A percentile compares a stretch with the other conserved stretches of the same genome.
Evolutionary conservation across 2,888 invertebrate species (phyloP).

Genomic region (Acheta domesticus): DNA sequence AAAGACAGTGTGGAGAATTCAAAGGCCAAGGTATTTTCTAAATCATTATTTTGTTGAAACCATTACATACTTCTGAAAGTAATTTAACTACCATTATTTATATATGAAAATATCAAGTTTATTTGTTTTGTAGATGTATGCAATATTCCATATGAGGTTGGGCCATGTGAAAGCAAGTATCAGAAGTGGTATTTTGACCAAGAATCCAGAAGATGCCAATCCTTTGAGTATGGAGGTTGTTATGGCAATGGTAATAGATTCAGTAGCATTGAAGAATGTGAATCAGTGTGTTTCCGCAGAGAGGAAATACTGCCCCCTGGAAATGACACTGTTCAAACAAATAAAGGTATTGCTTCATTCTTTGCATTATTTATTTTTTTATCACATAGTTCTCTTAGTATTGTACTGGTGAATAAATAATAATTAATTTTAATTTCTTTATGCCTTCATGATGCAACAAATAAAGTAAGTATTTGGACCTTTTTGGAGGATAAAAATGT

Average conservation of each 20-base stretch:
- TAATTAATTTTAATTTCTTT: too few species aligned
- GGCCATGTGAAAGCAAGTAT: conserved; percentile 65
- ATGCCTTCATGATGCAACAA: too few species aligned
- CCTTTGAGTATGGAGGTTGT: conserved; percentile 79
- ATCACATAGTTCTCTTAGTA: background rate
- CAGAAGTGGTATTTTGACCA: conserved; percentile 69
- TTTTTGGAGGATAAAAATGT: too few species aligned
- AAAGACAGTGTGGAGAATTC: conserved; percentile 71
- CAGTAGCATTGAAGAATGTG: conserved; percentile 68
- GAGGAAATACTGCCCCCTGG: conserved; percentile 54
- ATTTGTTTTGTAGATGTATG: conserved; percentile 63
- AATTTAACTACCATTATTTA: background rate
- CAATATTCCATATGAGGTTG: conserved; percentile 60
- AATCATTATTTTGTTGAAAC: conserved; percentile 32
- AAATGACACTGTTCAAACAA: conserved; percentile 46
- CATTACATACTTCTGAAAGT: background rate
- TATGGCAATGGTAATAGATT: conserved; percentile 82
- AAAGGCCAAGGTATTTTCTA: conserved; percentile 59
- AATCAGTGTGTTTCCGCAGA: conserved; percentile 63
- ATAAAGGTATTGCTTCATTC: conserved; percentile 33
- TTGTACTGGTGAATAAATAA: too few species aligned
- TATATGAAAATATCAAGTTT: background rate
- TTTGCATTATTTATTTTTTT: background rate
- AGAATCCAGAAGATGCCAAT: conserved; percentile 58
- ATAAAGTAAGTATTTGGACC: too few species aligned